phyloP scores from a whole-genome alignment of 2,888 invertebrate genomes.

The Opisthograptis luteolata region DNA sequence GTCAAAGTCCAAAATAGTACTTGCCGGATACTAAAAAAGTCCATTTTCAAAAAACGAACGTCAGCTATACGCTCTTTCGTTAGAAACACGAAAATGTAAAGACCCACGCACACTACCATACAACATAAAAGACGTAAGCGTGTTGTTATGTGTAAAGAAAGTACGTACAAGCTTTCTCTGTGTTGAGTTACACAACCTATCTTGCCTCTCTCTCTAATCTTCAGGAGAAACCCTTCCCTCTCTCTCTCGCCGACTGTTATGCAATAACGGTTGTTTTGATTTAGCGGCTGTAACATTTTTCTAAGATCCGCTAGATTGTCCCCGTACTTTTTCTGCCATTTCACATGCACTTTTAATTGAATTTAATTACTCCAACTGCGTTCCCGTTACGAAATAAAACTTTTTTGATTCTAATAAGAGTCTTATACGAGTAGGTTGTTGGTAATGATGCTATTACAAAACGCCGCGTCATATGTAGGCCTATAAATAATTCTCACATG shows the following conservation, averaged over 20 bases:
- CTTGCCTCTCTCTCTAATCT: conserved; percentile 60
- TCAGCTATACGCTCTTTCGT: conserved; percentile 70
- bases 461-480: conserved; percentile 45
- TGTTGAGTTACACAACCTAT: conserved; percentile 78
- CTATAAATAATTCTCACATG: conserved; percentile 71
- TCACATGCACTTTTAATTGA: conserved; percentile 20
- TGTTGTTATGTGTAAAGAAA: conserved; percentile 61
- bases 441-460: conserved; percentile 4
- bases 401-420: conserved; percentile 17
- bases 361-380: neutral
- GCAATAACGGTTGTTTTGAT: conserved; percentile 82
- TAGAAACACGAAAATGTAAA: conserved; percentile 69
- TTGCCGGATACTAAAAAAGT: conserved; percentile 52
- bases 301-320: conserved; percentile 66
- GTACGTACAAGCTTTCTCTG: conserved; percentile 81
- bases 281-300: conserved; percentile 79
- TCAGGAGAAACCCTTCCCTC: conserved; percentile 46
- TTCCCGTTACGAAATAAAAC: neutral
- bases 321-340: conserved; percentile 27
- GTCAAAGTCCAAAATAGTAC: conserved; percentile 54
- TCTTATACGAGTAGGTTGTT: conserved; percentile 10
- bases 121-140: conserved; percentile 37
- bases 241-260: conserved; percentile 73
- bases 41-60: conserved; percentile 64
- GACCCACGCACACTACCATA: conserved; percentile 65